Conservation (phyloP, 2,113 vertebrate species). For the Otis tarda region DNA sequence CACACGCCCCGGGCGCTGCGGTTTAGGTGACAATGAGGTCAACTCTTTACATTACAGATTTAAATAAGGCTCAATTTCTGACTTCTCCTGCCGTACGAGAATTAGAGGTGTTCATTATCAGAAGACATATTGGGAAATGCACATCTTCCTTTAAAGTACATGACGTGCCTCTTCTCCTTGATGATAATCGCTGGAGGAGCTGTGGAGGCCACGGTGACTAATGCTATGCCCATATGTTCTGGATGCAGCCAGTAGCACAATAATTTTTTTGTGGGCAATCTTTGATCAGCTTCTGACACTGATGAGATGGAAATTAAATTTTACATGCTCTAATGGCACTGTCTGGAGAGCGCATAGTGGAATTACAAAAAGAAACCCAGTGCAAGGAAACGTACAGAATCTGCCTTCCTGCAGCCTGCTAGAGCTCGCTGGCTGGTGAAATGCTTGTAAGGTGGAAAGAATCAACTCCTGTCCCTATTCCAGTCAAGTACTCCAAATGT, state of each 20-base stretch:
- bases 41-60: slow-evolving; percentile 20
- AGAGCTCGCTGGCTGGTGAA: background rate
- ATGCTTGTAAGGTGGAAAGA: background rate
- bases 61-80: slow-evolving; percentile 1
- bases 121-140: background rate
- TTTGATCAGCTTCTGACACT: slow-evolving; percentile 68
- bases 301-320: slow-evolving; percentile 70
- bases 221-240: slow-evolving; percentile 64
- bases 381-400: background rate
- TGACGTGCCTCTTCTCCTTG: background rate
- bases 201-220: slow-evolving; percentile 47
- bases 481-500: background rate
- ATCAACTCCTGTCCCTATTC: background rate
- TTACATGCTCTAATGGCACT: slow-evolving; percentile 64
- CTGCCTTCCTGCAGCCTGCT: background rate
- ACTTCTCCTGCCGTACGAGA: background rate
- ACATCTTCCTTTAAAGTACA: background rate
- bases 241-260: slow-evolving; percentile 51
- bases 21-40: slow-evolving; percentile 47
- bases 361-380: slow-evolving; percentile 21
- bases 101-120: background rate
- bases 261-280: slow-evolving; percentile 49
- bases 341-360: background rate
- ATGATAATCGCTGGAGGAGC: slow-evolving; percentile 29
- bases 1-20: background rate